phyloP scores from a whole-genome alignment of 2,113 vertebrate species.

The Elachura formosa region DNA sequence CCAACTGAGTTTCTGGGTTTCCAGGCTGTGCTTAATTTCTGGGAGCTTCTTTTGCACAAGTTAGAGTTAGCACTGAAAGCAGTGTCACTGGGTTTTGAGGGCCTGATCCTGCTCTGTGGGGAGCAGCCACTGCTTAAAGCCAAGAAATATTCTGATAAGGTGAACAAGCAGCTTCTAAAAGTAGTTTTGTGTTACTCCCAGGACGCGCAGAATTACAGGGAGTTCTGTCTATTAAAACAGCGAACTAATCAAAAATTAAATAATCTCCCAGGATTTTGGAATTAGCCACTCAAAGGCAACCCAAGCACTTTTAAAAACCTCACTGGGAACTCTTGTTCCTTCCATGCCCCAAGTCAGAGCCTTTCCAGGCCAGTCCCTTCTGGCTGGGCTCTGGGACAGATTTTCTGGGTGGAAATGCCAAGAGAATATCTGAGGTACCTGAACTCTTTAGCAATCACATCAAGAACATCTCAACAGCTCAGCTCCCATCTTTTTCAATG shows the following conservation, averaged over 20 bases:
- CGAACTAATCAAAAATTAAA: not conserved
- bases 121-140: fast-evolving
- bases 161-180: not conserved
- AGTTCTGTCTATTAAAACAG: not conserved
- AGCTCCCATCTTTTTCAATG: not conserved
- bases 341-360: not conserved
- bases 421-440: not conserved
- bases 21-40: not conserved
- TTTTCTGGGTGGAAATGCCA: not conserved
- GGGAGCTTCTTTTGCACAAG: not conserved
- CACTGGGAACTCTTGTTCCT: not conserved
- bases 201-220: not conserved
- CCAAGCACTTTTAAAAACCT: not conserved
- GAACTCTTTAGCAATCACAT: not conserved
- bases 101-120: not conserved
- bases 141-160: not conserved
- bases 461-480: not conserved
- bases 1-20: not conserved
- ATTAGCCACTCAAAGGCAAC: not conserved
- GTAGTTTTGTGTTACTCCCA: not conserved
- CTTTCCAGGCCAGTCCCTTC: not conserved
- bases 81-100: not conserved
- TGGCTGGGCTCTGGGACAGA: not conserved
- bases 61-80: not conserved
- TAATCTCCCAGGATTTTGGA: not conserved